Evolutionary conservation across 2,113 vertebrate species (phyloP).

Genomic region (Ciconia boyciana): DNA sequence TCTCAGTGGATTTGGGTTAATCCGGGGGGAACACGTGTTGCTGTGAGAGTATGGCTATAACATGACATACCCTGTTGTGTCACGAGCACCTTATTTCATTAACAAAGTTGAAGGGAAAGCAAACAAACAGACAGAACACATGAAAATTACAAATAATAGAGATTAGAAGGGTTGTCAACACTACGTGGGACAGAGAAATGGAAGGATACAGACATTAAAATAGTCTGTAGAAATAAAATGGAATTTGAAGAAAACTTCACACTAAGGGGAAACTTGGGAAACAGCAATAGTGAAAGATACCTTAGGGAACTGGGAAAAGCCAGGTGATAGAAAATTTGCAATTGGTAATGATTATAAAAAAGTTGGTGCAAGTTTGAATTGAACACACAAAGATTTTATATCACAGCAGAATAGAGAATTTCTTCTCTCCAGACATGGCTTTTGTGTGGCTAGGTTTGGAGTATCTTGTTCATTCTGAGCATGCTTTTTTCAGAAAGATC

Average conservation of each 20-base stretch:
- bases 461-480: not conserved
- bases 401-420: not conserved
- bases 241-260: not conserved
- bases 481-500: not conserved
- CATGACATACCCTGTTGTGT: not conserved
- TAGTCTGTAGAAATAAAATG: not conserved
- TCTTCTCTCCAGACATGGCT: not conserved
- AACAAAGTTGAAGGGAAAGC: not conserved
- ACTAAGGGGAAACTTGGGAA: not conserved
- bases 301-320: not conserved
- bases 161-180: not conserved
- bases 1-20: not conserved
- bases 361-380: not conserved
- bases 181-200: not conserved
- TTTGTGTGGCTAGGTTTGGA: not conserved
- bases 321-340: not conserved
- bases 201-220: not conserved
- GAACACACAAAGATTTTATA: not conserved
- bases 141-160: not conserved
- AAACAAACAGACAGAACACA: not conserved
- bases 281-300: not conserved
- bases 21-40: not conserved
- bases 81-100: not conserved
- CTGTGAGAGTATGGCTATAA: not conserved
- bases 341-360: not conserved